phyloP scores from a whole-genome alignment of 2,888 invertebrate genomes.

The Hetaerina titia region DNA sequence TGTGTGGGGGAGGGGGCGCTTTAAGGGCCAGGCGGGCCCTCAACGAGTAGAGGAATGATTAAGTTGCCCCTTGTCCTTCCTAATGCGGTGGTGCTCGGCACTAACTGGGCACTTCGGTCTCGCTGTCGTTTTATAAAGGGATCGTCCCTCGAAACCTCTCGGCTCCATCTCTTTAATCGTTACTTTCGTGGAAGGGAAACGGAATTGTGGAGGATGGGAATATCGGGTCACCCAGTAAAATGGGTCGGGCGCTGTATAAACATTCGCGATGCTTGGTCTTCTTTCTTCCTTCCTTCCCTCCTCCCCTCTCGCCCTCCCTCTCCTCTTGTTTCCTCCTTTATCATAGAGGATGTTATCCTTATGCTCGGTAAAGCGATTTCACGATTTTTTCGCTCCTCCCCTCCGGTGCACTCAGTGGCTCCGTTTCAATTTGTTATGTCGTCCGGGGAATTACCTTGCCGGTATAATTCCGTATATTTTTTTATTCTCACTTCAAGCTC shows the following conservation, averaged over 20 bases:
- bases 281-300: not conserved
- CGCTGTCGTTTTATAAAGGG: no score
- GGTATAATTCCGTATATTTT: not conserved
- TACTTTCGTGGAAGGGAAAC: not conserved
- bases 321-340: not conserved
- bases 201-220: not conserved
- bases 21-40: no score
- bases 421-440: not conserved
- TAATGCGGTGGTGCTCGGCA: not conserved
- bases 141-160: no score
- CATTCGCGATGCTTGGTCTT: not conserved
- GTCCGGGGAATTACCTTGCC: not conserved
- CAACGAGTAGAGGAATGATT: not conserved
- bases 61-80: not conserved
- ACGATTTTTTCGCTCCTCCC: not conserved
- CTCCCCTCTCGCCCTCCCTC: not conserved
- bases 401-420: not conserved
- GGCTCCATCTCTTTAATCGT: not conserved
- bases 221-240: no score
- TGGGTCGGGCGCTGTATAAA: no score
- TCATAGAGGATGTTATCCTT: not conserved
- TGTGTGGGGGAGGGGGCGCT: no score
- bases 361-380: not conserved
- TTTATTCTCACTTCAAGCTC: not conserved
- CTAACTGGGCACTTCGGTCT: not conserved